Conservation (phyloP, 2,797 vertebrate species). For the Nannoperca obscura region DNA sequence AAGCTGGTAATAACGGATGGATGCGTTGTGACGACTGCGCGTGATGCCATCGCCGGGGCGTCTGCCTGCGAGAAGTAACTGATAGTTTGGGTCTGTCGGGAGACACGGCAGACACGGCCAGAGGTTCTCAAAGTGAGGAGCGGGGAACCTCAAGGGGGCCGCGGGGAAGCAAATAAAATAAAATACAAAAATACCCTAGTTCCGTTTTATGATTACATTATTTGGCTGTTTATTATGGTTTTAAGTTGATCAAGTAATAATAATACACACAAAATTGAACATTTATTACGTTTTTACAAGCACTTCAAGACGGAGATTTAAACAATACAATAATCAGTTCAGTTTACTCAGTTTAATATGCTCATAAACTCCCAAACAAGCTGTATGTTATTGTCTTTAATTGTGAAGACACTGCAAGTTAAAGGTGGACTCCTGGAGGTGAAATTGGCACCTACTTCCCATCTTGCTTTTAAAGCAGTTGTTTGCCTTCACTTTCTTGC, state of each 20-base stretch:
- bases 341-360: background rate
- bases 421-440: background rate
- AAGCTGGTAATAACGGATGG: slow-evolving; percentile 57
- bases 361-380: background rate
- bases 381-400: background rate
- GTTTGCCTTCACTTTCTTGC: background rate
- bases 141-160: slow-evolving; percentile 28
- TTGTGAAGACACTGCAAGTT: background rate
- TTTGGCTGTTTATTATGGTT: background rate
- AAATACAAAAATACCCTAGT: background rate
- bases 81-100: slow-evolving; percentile 40
- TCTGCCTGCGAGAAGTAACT: slow-evolving; percentile 46
- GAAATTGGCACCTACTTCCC: background rate
- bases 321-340: background rate
- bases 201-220: background rate
- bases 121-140: slow-evolving; percentile 45
- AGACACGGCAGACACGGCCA: slow-evolving; percentile 20
- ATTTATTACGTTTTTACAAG: background rate
- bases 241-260: background rate
- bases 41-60: slow-evolving; percentile 58
- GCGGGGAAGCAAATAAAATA: background rate
- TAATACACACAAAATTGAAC: background rate
- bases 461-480: background rate
- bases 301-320: background rate
- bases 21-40: slow-evolving; percentile 55